Base-by-base conservation (phyloP, 2,113 vertebrate genomes). In the Campylorhamphus procurvoides region DNA sequence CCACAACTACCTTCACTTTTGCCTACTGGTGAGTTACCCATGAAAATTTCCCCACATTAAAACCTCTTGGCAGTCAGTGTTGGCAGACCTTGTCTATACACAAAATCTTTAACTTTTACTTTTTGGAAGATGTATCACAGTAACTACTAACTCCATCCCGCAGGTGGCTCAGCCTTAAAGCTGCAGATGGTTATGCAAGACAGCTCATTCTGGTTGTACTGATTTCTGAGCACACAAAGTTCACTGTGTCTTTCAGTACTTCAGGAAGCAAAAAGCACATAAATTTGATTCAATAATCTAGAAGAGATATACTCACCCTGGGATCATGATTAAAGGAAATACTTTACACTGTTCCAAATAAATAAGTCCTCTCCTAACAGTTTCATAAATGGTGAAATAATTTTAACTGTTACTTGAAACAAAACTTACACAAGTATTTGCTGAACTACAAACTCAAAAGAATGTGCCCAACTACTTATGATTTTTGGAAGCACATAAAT, bases 351-450 rank as follows among this genome's bases (percentile, higher is more conserved):
- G 50, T 18, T 87, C 75, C 27, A n/a, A 91, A 53, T 40, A 86
- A 96, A 15, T 14, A 55, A 15, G 4, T 39, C 14, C 33, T 82
- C 68, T 84, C 42, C 44, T 67, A 82, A 84, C 12, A 50, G 50
- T 71, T 84, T 58, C 73, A 71, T 9, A n/a, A 82, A 27, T 8
- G 18, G 29, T 68, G 71, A 84, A 94, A 64, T 15, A 56, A 63
- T 87, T 87, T 5, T 27, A 95, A 84, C 15, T 72, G 24, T 40
- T 52, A 18, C 78, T 64, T 85, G 67, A 87, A 94, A 75, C 23
- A 72, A 78, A 87, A 86, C 6, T 58, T 67, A 37, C 22, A 42
- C 23, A 56, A 64, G 33, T 55, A 82, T 58, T 91, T 80, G 29
- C n/a, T 85, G 37, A 87, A 75, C 52, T 71, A 66, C 29, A 77